These are phyloP conservation scores for Rotaria socialis DNA, from an alignment of 2,888 invertebrate genomes.

Conservation along the genomic window DNA sequence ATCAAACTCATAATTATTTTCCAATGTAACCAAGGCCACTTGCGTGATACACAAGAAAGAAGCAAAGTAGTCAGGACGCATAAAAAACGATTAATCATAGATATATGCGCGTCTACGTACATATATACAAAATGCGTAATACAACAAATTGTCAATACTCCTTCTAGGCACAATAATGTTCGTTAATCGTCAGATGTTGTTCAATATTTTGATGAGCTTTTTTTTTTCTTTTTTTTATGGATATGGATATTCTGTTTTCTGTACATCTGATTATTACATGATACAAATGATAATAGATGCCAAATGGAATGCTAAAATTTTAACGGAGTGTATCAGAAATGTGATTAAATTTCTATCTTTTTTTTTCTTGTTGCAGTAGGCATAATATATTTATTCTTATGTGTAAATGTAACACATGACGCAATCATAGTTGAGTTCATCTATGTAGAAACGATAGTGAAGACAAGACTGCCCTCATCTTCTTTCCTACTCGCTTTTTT, in stretches of 20 bases:
- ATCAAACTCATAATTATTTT: not conserved
- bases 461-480: not conserved
- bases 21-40: not conserved
- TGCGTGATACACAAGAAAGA: not conserved
- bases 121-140: not conserved
- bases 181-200: conserved; percentile 26
- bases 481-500: not conserved
- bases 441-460: conserved; percentile 2
- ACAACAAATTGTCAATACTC: not conserved
- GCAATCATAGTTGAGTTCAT: not conserved
- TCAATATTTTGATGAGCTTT: conserved; percentile 11
- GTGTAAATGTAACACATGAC: not conserved
- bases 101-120: not conserved
- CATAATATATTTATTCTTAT: not conserved
- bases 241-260: not conserved
- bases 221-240: not conserved
- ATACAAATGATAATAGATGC: conserved; percentile 9
- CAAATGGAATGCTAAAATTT: not conserved
- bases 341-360: not conserved
- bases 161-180: not conserved
- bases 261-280: not conserved
- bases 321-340: not conserved
- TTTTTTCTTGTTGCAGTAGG: not conserved
- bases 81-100: not conserved
- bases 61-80: not conserved